Evolutionary conservation across 2,113 vertebrate genomes (phyloP), one percentile per base, ranked within the genome.

Genomic region (Delphinus delphis): DNA sequence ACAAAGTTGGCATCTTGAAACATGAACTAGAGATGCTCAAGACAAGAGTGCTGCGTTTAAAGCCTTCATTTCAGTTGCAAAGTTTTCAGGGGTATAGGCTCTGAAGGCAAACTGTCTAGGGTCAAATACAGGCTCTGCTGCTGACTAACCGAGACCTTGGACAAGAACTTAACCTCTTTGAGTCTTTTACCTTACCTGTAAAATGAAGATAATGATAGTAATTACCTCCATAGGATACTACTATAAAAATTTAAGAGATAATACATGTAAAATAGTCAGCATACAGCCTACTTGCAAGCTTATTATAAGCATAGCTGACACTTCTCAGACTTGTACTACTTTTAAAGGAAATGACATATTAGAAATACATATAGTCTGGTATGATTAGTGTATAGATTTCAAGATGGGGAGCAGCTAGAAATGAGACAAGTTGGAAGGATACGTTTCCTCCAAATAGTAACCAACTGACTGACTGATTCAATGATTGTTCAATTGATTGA

Each of bases 141-240:
- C 8, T 96, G 77, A 79, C 13, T 90, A 26, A 63, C 38, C 33
- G 14, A 88, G 63, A 97, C 9, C 55, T 28, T 92, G 44, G 74
- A 88, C 21, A 84, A 88, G 50, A 95, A 73, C 33, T 38, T 74
- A 36, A 80, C n/a, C 9, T 79, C 62, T 68, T 12, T 4, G 11
- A 83, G 2, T 73, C 28, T 94, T 96, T 91, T 15, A n/a, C 26
- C 15, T 58, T 50, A 79, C 8, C 58, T 84, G 44, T 15, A 84
- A 87, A 90, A 44, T 20, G 76, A 73, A 80, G 81, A 81, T 63
- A 95, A 96, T 82, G 65, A 86, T 82, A 90, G 67, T 67, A 90
- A 93, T 87, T 88, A 73, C 41, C 58, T 68, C 26, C 8, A 60
- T 20, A 44, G n/a, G 33, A 73, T 23, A 73, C 17, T 23, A 68